Conservation (phyloP, 2,888 invertebrate genomes). For the Xestia c-nigrum region DNA sequence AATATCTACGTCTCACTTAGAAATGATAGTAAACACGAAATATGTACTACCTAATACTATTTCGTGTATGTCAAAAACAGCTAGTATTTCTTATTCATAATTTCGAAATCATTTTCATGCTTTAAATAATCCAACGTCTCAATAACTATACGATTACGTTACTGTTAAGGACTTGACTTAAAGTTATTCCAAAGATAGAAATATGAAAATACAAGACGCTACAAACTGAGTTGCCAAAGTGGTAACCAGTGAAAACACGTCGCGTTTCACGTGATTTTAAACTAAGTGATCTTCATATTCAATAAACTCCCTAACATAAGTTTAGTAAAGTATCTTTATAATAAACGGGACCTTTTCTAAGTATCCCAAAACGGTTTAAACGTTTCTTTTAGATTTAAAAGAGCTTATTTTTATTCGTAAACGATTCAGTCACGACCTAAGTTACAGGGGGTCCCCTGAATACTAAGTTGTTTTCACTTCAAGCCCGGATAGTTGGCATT, state of each 20-base stretch:
- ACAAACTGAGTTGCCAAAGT: background rate
- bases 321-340: background rate
- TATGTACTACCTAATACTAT: no score
- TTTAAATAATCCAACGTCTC: background rate
- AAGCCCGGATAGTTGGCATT: constrained; percentile 32
- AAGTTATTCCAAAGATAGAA: background rate
- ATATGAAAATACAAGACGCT: background rate
- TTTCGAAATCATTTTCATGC: background rate
- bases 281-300: background rate
- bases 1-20: no score
- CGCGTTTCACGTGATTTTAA: background rate
- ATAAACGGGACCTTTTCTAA: constrained; percentile 4
- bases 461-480: constrained; percentile 46
- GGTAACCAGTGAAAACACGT: background rate
- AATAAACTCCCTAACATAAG: background rate
- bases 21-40: background rate
- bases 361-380: constrained; percentile 26
- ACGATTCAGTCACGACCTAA: constrained; percentile 43
- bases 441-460: constrained; percentile 24
- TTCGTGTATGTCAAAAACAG: no score
- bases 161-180: background rate
- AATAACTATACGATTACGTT: background rate
- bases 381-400: constrained; percentile 27
- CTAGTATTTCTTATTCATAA: background rate
- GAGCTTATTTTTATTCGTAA: constrained; percentile 51